These are phyloP conservation scores for Pipistrellus pygmaeus DNA, from an alignment of 2,797 vertebrate species.

Conservation along the genomic window DNA sequence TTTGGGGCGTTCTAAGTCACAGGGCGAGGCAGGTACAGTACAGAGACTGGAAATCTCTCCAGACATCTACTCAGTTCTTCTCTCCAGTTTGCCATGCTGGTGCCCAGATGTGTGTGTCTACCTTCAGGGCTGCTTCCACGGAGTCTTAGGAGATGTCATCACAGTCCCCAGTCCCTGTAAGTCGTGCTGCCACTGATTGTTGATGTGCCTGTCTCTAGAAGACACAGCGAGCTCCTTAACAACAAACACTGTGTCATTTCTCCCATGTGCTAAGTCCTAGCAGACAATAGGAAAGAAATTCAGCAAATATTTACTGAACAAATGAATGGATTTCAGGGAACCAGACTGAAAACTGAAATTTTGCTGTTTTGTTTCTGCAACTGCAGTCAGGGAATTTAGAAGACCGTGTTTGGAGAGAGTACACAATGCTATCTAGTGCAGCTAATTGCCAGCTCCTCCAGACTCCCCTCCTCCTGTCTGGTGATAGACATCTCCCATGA, in stretches of 20 bases:
- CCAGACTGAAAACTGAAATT: constrained; percentile 19
- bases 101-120: neutral
- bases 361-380: constrained; percentile 48
- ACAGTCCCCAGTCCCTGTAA: neutral
- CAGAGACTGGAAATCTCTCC: neutral
- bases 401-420: constrained; percentile 8
- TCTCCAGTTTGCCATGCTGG: neutral
- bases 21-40: neutral
- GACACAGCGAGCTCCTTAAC: neutral
- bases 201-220: neutral
- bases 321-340: neutral
- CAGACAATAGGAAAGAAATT: neutral
- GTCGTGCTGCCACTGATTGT: neutral
- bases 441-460: neutral
- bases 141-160: neutral
- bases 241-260: neutral
- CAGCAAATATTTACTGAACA: constrained; percentile 20
- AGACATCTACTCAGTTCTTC: neutral
- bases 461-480: neutral
- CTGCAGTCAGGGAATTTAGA: neutral
- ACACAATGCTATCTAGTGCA: neutral
- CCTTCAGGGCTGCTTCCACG: neutral
- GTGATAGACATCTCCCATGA: neutral
- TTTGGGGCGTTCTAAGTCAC: neutral
- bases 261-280: neutral